A percentile compares a stretch with the other conserved stretches of the same genome.
Evolutionary conservation across 2,888 invertebrate species (phyloP).

Genomic region (Patella ulyssiponensis): DNA sequence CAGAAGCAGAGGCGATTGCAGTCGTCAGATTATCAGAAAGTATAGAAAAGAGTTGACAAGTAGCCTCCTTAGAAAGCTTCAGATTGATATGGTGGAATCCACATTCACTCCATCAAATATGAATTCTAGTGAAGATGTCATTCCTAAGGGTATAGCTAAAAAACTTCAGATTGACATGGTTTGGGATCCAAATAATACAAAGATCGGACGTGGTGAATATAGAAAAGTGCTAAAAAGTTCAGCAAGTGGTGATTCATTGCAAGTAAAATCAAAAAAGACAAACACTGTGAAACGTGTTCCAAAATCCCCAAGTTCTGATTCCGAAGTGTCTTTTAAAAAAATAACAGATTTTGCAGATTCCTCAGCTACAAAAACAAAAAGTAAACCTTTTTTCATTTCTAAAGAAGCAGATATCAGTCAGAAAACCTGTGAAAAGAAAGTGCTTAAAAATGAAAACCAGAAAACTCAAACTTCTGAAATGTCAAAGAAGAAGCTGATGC

Average conservation of each 20-base stretch:
- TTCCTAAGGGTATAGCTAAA: neutral
- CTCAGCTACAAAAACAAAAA: neutral
- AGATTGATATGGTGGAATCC: slow-evolving; percentile 1
- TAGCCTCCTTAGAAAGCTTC: neutral
- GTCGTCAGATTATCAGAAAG: neutral
- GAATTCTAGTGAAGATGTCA: neutral
- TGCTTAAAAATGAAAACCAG: neutral
- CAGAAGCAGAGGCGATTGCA: neutral
- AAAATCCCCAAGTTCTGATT: neutral
- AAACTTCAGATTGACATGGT: neutral
- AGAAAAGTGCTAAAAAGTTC: neutral
- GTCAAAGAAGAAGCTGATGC: neutral
- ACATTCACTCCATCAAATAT: neutral
- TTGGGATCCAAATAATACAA: neutral
- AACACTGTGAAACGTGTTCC: neutral
- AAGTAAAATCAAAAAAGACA: neutral
- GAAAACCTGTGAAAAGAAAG: neutral
- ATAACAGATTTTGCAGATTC: neutral
- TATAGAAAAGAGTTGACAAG: neutral
- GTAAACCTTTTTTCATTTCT: neutral
- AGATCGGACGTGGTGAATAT: neutral
- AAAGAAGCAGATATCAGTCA: neutral
- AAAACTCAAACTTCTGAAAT: neutral
- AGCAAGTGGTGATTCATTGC: neutral
- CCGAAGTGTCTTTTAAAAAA: neutral